Conservation (phyloP, 2,113 vertebrate species). For the Amia ocellicauda region DNA sequence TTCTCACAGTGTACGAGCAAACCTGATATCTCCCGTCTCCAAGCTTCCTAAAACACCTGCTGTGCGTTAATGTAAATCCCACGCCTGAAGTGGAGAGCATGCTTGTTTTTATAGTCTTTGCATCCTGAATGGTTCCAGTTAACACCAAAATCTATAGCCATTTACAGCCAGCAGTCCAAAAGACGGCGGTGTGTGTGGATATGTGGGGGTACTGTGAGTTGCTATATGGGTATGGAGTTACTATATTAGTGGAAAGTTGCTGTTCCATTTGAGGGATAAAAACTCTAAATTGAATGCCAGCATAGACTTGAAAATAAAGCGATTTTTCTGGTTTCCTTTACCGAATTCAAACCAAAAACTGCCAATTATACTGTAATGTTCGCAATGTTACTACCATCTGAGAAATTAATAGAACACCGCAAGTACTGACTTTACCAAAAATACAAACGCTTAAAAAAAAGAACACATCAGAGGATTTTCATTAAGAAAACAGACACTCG, state of each 20-base stretch:
- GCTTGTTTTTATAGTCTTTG: background rate
- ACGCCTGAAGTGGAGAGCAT: background rate
- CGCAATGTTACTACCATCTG: conserved; percentile 23
- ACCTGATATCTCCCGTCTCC: too few species aligned
- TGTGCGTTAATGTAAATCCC: too few species aligned
- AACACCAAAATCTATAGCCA: background rate
- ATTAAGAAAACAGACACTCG: conserved; percentile 21
- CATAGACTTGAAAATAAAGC: conserved; percentile 9
- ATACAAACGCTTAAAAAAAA: conserved; percentile 15
- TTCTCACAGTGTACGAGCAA: too few species aligned
- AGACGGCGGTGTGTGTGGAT: too few species aligned
- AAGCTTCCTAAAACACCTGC: too few species aligned
- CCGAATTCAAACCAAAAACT: conserved; percentile 15
- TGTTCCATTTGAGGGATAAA: conserved; percentile 5
- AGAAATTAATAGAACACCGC: conserved; percentile 32
- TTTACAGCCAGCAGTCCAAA: too few species aligned
- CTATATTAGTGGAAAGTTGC: too few species aligned
- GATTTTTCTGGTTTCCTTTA: conserved; percentile 11
- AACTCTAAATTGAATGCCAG: conserved; percentile 22
- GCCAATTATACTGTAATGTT: conserved; percentile 30
- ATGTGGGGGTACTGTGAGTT: too few species aligned
- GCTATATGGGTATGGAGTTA: too few species aligned
- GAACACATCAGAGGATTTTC: conserved; percentile 34
- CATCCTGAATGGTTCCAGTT: background rate
- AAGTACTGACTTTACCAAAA: conserved; percentile 5